A percentile compares a stretch with the other conserved stretches of the same genome.
These are phyloP conservation scores for Microcebus ravelobensis DNA, from an alignment of 2,113 vertebrate species.

Conservation along the genomic window DNA sequence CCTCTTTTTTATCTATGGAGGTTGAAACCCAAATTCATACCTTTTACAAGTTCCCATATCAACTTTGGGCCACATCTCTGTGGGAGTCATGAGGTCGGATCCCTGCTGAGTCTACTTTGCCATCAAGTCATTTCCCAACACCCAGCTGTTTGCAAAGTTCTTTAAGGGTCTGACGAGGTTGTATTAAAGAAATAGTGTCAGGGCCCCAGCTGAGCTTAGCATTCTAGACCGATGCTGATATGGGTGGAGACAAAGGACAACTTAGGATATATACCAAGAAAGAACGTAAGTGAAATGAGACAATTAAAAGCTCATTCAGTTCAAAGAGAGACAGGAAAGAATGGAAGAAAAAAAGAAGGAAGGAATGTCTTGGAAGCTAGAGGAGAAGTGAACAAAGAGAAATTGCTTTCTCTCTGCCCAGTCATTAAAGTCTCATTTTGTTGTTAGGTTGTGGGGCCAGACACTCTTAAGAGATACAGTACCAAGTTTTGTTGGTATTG, in stretches of 20 bases:
- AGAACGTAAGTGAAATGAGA: background rate
- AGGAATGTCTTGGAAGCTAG: background rate
- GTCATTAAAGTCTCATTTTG: background rate
- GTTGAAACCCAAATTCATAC: background rate
- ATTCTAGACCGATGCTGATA: background rate
- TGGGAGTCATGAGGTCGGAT: background rate
- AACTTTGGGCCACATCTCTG: background rate
- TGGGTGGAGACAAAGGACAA: background rate
- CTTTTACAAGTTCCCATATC: constrained; percentile 3
- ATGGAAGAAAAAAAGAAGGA: background rate
- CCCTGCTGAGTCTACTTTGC: background rate
- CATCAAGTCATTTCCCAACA: constrained; percentile 26
- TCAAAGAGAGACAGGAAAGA: background rate
- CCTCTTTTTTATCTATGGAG: background rate
- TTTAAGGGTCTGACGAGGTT: constrained; percentile 16
- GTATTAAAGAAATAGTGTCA: background rate
- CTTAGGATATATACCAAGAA: background rate
- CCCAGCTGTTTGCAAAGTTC: constrained; percentile 33
- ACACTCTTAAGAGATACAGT: background rate
- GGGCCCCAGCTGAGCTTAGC: constrained; percentile 1
- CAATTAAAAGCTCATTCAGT: constrained; percentile 1
- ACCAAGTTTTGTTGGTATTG: background rate
- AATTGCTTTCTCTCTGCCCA: background rate
- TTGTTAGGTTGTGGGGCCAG: background rate
- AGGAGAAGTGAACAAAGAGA: background rate